These are phyloP conservation scores for Montipora efflorescens DNA, from an alignment of 64 coral and sea anemone species.

Conservation along the genomic window DNA sequence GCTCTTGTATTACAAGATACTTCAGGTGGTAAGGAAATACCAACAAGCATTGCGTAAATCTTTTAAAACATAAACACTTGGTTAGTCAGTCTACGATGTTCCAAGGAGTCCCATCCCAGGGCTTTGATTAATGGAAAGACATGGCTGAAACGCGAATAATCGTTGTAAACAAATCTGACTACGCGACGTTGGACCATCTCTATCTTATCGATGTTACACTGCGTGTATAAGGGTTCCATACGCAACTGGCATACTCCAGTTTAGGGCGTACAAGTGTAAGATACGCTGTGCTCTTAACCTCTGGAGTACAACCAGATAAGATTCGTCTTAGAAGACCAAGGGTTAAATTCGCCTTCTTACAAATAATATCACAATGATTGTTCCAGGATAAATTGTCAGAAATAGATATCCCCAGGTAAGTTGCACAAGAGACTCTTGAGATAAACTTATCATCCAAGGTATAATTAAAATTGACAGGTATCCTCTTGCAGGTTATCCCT, in stretches of 20 bases:
- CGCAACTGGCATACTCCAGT: slow-evolving; percentile 57
- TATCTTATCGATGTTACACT: slow-evolving; percentile 54
- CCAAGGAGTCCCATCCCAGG: no score
- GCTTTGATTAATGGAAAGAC: no score
- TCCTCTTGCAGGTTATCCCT: slow-evolving; percentile 38
- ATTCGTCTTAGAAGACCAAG: slow-evolving; percentile 60
- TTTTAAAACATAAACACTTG: slow-evolving; percentile 14
- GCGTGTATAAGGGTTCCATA: slow-evolving; percentile 26
- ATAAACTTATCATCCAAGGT: slow-evolving; percentile 21
- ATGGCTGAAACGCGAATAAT: no score
- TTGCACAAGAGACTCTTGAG: slow-evolving; percentile 52
- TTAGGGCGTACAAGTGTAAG: slow-evolving; percentile 53
- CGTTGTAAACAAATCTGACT: no score
- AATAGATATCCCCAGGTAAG: slow-evolving; percentile 59
- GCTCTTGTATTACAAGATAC: neutral
- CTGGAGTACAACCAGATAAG: slow-evolving; percentile 53
- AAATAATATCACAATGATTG: neutral
- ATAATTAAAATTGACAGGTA: slow-evolving; percentile 1
- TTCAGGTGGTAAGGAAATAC: neutral
- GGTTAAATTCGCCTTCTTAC: slow-evolving; percentile 65
- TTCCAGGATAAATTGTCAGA: slow-evolving; percentile 61
- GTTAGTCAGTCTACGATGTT: neutral
- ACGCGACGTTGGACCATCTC: slow-evolving; percentile 7
- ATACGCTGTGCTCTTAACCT: slow-evolving; percentile 54
- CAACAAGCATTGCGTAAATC: slow-evolving; percentile 24